Evolutionary conservation across 1,140 invertebrate genomes (phyloP), one percentile per base, ranked within the genome.

Genomic region (Trachelipus rathkii): DNA sequence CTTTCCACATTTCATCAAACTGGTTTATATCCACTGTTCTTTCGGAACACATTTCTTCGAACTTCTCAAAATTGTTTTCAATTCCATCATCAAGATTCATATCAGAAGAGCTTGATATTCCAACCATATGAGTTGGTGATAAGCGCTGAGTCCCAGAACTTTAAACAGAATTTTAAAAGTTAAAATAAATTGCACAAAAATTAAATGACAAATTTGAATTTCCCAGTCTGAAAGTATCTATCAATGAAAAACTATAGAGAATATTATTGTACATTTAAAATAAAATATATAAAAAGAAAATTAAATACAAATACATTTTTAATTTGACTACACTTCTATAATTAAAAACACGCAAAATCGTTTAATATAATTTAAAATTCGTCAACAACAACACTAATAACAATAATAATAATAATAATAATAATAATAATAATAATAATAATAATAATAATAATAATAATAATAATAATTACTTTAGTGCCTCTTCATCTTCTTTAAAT

Each of bases 1-100:
- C 50, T 19, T 60, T 60, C 50, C 50, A 60, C 50, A 60, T 60
- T 0, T 60, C 50, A 60, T 60, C 50, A 60, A 60, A 60, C 50
- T 60, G 11, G 11, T 15, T 15, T 15, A 60, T 60, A 19, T 60
- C 50, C 3, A 19, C 19, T 13, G 11, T 1, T 60, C 50, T 60
- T 60, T 60, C 50, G 19, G 50, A 2, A 60, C 50, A 60, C 50
- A 60, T 60, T 60, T 60, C 50, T 60, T 60, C 50, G 8, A 60
- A 60, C 50, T 60, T 60, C 4, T 60, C 50, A 13, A 60, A 15
- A 19, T 60, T 60, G 50, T 60, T 60, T 19, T 60, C 50, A 13
- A 60, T 15, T 13, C 50, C 50, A 60, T 60, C 50, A 60, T 60
- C 50, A 13, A 60, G 4, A 19, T 60, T 60, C 50, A 60, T 60